Conservation (phyloP, 2,888 invertebrate genomes). For the Vannuccia rotundouncinata region DNA sequence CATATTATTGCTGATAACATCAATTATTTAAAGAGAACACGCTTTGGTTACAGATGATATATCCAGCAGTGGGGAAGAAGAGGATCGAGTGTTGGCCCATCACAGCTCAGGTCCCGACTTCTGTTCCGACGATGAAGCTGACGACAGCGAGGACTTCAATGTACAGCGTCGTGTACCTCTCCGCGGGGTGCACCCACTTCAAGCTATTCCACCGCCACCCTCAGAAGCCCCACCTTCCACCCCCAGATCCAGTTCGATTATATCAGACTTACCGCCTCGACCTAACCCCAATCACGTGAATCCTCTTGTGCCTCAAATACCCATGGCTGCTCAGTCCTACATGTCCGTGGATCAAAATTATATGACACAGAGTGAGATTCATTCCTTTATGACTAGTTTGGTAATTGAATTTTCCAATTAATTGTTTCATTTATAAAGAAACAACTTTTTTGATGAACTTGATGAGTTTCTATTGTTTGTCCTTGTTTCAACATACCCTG, state of each 20-base stretch:
- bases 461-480: too few species aligned
- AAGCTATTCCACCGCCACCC: not conserved
- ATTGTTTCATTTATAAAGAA: too few species aligned
- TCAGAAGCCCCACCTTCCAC: slow-evolving; percentile 2
- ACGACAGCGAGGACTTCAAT: not conserved
- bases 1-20: too few species aligned
- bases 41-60: not conserved
- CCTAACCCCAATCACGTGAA: slow-evolving; percentile 15
- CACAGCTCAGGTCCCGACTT: not conserved
- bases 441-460: too few species aligned
- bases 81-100: not conserved
- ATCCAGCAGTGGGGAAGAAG: not conserved
- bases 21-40: too few species aligned
- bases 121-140: not conserved
- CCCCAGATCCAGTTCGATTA: not conserved
- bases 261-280: not conserved
- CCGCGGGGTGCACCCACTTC: not conserved
- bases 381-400: too few species aligned
- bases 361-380: not conserved
- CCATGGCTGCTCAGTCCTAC: not conserved
- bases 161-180: not conserved
- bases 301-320: not conserved
- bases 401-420: too few species aligned
- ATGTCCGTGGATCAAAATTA: not conserved
- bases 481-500: too few species aligned